Base-by-base conservation (phyloP, 2,888 invertebrate species). In the Eumacrocentrus americanus region DNA sequence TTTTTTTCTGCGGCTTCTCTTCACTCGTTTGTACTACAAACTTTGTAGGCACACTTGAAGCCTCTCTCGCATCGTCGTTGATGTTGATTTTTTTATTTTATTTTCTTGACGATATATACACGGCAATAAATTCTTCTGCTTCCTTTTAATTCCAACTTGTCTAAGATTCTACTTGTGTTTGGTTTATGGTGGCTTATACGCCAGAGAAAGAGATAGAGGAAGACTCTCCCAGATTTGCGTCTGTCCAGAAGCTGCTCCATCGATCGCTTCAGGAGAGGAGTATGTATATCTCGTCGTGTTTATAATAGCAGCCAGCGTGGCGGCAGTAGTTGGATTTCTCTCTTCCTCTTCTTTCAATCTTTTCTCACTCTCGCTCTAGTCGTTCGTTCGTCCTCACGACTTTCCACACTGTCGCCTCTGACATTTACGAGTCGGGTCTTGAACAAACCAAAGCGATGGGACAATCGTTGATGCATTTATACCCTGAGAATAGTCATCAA, bases 61-160 rank as follows among this genome's bases (percentile, higher is more conserved):
- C 52, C 50, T 42, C 48, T 53, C 55, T 58, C 56, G 55, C 54
- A 48, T 47, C 46, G 9, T 20, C 20, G 20, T 16, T 25, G 20
- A 3, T 14, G 11, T 23, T 14, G 2, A n/a, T 25, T 11, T 23
- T 22, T 46, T 14, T 42, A 40, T 40, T 16, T n/a, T 18, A 22
- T 22, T 35, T 35, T 58, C 42, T 59, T 37, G 47, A 38, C 47
- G 29, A 53, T 47, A 59, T 46, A 46, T 23, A 65, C 67, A 62
- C 56, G 63, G 70, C 66, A 72, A 74, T 74, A 74, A 74, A 73
- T 74, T 71, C 46, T 54, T 50, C 22, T 40, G 9, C 29, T 22
- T 25, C 16, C 16, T 22, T 52, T 52, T 52, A 52, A 52, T 52
- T 52, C 35, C 20, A n/a, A 6, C 37, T 23, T 52, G 12, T 52